Base-by-base conservation (phyloP, 2,888 invertebrate species). In the Heliconius ethilla region DNA sequence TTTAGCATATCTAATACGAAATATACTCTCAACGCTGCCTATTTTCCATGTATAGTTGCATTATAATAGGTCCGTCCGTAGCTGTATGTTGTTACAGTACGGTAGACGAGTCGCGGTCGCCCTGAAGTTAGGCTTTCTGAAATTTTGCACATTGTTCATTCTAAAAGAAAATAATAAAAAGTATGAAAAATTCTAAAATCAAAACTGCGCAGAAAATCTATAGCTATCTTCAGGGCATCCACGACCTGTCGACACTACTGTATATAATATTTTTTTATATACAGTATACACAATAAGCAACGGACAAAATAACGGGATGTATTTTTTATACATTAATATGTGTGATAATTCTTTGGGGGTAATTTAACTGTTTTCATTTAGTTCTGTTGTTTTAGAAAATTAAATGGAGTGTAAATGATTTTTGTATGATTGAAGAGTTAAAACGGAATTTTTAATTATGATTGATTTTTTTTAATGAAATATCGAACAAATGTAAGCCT, bases 1-100 rank as follows among this genome's bases (percentile, higher is more conserved):
- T 69, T 69, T 69, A n/a, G 40, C 69, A 69, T 45, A 25, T 45
- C 40, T 69, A 25, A 3, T 45, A 25, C 1, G 25, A 45, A 59
- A 63, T 27, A 69, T 29, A 15, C 15, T 69, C 63, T n/a, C 62
- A 75, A 29, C 73, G 79, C 27, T 77, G 77, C 77, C 79, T 79
- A 74, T 77, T 77, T 45, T 73, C 29, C 59, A 59, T 80, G 74
- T 51, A 55, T 66, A 77, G 65, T 77, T 74, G 55, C 80, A 80
- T 77, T 45, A 77, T 73, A 66, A 73, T 80, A 70, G 77, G 80
- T 79, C 77, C 79, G 77, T 80, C 80, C 79, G 65, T 55, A 67
- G 27, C 15, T 37, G 22, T 37, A 67, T 55, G 18, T 67, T 67
- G 29, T 75, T 37, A 51, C 15, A 51, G 22, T 51, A 22, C 51